Evolutionary conservation across 2,888 invertebrate genomes (phyloP).

Genomic region (Drosophila picticornis): DNA sequence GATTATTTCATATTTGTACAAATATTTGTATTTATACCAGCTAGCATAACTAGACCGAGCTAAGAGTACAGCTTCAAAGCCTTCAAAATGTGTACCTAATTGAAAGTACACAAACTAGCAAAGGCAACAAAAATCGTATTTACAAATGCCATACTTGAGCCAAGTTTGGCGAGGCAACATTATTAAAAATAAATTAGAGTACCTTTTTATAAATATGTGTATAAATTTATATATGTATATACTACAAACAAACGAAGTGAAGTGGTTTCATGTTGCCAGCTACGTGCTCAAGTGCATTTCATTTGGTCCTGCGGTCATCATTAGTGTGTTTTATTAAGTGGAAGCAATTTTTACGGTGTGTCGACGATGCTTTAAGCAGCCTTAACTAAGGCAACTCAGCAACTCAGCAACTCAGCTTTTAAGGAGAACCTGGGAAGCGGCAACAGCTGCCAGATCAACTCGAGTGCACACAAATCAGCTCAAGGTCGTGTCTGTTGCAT

Average conservation of each 20-base stretch:
- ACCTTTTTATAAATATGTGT: slow-evolving; percentile 31
- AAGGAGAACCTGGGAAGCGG: slow-evolving; percentile 17
- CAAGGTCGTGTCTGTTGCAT: slow-evolving; percentile 64
- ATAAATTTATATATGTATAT: neutral
- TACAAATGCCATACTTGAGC: slow-evolving; percentile 38
- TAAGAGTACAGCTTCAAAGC: slow-evolving; percentile 33
- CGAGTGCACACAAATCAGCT: slow-evolving; percentile 45
- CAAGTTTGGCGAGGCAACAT: slow-evolving; percentile 42
- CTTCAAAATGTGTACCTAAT: slow-evolving; percentile 51
- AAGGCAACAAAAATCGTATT: slow-evolving; percentile 46
- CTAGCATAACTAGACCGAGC: slow-evolving; percentile 33
- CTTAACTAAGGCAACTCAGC: slow-evolving; percentile 39
- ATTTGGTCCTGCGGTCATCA: slow-evolving; percentile 76
- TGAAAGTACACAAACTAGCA: slow-evolving; percentile 71
- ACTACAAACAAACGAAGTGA: slow-evolving; percentile 49
- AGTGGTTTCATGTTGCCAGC: slow-evolving; percentile 68
- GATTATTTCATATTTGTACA: slow-evolving; percentile 40
- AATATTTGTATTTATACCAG: slow-evolving; percentile 51
- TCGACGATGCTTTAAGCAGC: slow-evolving; percentile 27
- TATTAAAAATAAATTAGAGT: slow-evolving; percentile 81
- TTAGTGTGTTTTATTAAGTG: slow-evolving; percentile 82
- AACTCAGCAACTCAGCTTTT: slow-evolving; percentile 16
- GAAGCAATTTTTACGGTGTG: slow-evolving; percentile 55
- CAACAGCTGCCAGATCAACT: slow-evolving; percentile 35
- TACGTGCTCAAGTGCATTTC: slow-evolving; percentile 80